These are phyloP conservation scores for Campylomormyrus numenius DNA, from an alignment of 2,113 vertebrate species.

Conservation along the genomic window DNA sequence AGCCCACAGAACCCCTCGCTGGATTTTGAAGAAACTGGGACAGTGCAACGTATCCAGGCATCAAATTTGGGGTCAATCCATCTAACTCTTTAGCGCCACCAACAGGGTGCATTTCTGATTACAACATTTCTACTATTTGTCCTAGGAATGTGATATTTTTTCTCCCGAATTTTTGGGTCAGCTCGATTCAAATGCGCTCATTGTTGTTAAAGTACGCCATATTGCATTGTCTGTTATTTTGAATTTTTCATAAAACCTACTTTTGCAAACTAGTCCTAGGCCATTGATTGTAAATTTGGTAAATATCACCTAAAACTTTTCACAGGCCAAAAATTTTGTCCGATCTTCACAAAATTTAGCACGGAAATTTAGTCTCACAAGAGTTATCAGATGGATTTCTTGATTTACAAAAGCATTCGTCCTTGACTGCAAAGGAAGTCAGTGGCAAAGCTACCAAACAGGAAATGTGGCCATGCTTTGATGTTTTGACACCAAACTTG, in stretches of 20 bases:
- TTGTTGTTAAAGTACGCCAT: neutral
- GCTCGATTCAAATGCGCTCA: neutral
- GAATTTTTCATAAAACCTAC: neutral
- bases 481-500: no score
- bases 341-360: no score
- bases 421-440: no score
- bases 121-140: neutral
- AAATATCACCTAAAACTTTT: neutral
- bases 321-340: no score
- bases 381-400: no score
- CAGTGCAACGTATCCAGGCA: neutral
- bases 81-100: neutral
- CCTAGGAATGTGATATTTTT: neutral
- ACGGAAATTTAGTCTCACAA: no score
- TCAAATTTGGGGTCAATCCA: neutral
- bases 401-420: no score
- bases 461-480: no score
- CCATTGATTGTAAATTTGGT: neutral
- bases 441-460: no score
- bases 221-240: neutral
- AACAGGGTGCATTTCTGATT: neutral
- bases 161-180: neutral
- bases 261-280: neutral
- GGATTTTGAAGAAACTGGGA: no score
- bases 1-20: neutral